Percentiles rank a stretch among this genome's conserved stretches.
Conservation (phyloP, 2,113 vertebrate genomes). For the Laticauda colubrina region DNA sequence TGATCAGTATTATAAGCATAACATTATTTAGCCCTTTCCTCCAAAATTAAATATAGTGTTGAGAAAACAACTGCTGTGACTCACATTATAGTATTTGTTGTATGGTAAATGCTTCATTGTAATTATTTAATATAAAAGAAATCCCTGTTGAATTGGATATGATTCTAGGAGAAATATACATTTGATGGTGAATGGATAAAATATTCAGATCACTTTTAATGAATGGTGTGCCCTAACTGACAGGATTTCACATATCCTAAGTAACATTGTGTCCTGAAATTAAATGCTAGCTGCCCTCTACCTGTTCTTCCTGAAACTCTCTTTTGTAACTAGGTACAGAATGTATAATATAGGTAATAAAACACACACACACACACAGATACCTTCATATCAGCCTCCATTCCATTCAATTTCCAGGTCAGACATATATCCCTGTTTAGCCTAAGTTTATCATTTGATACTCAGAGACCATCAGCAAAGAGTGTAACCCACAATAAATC, state of each 20-base stretch:
- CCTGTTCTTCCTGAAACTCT: not conserved
- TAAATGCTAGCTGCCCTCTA: not conserved
- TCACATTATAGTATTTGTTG: not conserved
- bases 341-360: not conserved
- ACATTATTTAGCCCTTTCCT: not conserved
- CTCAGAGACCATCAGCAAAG: not conserved
- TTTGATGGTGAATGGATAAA: not conserved
- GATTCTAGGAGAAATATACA: no score
- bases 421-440: not conserved
- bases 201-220: not conserved
- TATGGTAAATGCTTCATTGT: not conserved
- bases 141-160: no score
- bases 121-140: not conserved
- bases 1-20: not conserved
- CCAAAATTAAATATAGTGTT: not conserved
- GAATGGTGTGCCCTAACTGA: not conserved
- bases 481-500: not conserved
- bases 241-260: not conserved
- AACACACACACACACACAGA: not conserved
- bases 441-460: not conserved
- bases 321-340: not conserved
- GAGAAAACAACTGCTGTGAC: not conserved
- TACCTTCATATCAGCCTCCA: not conserved
- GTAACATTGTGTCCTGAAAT: not conserved
- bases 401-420: not conserved